Percentiles rank a stretch among this genome's conserved stretches.
Evolutionary conservation across 1,140 invertebrate species (phyloP).

Genomic region (Babylonia areolata): DNA sequence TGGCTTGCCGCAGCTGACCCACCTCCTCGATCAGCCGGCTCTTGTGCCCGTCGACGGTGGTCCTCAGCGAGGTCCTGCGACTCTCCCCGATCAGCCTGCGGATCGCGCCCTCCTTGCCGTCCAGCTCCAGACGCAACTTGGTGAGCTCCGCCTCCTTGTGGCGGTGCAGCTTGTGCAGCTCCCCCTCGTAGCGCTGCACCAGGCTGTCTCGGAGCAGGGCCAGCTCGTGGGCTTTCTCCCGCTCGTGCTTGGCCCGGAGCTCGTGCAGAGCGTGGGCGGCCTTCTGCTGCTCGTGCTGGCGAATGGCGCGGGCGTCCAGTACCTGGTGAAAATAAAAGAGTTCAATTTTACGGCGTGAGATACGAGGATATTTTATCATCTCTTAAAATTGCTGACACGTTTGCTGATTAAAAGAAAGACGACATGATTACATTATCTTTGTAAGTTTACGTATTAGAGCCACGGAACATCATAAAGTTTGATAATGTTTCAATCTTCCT

Average conservation of each 20-base stretch:
- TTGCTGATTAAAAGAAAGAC: no score
- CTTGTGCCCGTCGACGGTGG: constrained; percentile 39
- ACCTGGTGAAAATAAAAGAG: no score
- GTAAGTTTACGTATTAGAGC: no score
- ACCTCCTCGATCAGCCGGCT: constrained; percentile 48
- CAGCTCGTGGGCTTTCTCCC: constrained; percentile 51
- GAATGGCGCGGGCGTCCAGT: constrained; percentile 43
- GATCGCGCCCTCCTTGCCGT: constrained; percentile 48
- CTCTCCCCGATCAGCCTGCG: constrained; percentile 44
- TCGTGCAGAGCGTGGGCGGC: constrained; percentile 36
- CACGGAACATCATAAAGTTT: no score
- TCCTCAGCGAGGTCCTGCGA: constrained; percentile 24
- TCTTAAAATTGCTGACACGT: not conserved
- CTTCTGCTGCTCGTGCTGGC: constrained; percentile 52
- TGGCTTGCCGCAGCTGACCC: constrained; percentile 46
- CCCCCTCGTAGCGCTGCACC: constrained; percentile 45
- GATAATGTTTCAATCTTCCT: no score
- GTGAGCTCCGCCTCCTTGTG: constrained; percentile 54
- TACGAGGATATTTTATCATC: not conserved
- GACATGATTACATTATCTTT: no score
- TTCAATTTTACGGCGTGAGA: not conserved
- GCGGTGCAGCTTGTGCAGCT: constrained; percentile 41
- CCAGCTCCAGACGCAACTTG: constrained; percentile 50
- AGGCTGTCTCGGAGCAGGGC: constrained; percentile 40
- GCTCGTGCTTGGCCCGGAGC: constrained; percentile 44